A percentile compares a stretch with the other conserved stretches of the same genome.
These are phyloP conservation scores for Acropternis orthonyx DNA, from an alignment of 2,797 vertebrate species.

Conservation along the genomic window DNA sequence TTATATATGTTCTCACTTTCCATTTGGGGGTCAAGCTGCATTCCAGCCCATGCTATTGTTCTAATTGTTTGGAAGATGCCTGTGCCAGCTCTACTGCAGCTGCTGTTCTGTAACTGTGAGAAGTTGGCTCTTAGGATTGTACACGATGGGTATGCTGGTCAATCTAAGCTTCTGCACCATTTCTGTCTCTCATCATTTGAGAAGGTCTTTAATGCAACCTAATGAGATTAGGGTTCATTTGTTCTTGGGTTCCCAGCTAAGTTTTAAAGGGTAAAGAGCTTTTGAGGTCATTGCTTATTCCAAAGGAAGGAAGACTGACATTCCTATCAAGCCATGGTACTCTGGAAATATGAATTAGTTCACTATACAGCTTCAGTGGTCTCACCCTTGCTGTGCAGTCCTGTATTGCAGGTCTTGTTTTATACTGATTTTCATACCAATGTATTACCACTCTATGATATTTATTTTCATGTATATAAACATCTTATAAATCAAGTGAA, in stretches of 20 bases:
- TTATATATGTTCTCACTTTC: neutral
- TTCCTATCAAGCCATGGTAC: neutral
- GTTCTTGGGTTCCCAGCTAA: neutral
- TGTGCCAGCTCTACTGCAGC: neutral
- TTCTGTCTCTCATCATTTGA: neutral
- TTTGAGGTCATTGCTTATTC: neutral
- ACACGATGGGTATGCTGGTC: neutral
- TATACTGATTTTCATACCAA: neutral
- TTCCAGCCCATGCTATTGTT: neutral
- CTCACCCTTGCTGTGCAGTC: neutral
- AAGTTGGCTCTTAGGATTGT: neutral
- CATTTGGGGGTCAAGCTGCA: neutral
- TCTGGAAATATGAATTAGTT: neutral
- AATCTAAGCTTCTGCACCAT: neutral
- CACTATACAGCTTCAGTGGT: neutral
- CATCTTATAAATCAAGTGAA: neutral
- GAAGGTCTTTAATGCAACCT: neutral
- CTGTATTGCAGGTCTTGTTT: neutral
- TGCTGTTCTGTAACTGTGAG: neutral
- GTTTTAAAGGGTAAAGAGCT: constrained; percentile 1
- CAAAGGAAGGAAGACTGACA: neutral
- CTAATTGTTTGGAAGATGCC: neutral
- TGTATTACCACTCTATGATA: neutral
- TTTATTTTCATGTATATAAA: neutral
- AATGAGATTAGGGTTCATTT: constrained; percentile 4